These are phyloP conservation scores for Corticium candelabrum DNA, from an alignment of 37 sponge, comb jelly and placozoan species.

Conservation along the genomic window DNA sequence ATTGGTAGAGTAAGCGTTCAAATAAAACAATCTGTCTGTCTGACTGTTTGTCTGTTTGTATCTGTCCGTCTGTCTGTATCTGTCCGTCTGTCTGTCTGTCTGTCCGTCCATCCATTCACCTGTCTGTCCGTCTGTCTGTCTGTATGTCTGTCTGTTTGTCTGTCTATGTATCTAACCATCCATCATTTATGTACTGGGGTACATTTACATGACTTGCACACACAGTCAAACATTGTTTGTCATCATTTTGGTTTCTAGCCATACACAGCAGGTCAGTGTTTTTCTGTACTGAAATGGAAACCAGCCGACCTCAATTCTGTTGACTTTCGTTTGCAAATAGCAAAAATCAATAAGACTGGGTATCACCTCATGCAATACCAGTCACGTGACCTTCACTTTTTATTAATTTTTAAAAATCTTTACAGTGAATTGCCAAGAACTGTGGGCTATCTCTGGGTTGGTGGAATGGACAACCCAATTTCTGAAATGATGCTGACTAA, in stretches of 20 bases:
- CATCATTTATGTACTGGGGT: neutral
- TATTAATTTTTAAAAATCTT: too few species aligned
- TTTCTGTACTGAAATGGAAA: slow-evolving; percentile 87
- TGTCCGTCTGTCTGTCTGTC: too few species aligned
- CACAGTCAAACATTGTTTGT: neutral
- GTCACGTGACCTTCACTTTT: neutral
- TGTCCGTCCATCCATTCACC: too few species aligned
- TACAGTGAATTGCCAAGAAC: slow-evolving; percentile 44
- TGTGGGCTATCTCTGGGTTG: slow-evolving; percentile 65
- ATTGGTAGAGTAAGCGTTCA: too few species aligned
- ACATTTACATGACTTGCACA: neutral
- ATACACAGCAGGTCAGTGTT: slow-evolving; percentile 62
- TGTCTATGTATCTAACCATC: neutral
- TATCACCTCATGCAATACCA: slow-evolving; percentile 1
- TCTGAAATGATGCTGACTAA: slow-evolving; percentile 46
- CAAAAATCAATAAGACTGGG: slow-evolving; percentile 38
- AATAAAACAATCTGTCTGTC: too few species aligned
- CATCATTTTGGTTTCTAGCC: slow-evolving; percentile 26
- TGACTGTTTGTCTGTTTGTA: too few species aligned
- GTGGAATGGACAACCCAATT: slow-evolving; percentile 36
- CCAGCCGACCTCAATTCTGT: slow-evolving; percentile 86
- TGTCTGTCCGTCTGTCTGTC: too few species aligned
- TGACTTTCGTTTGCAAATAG: slow-evolving; percentile 77
- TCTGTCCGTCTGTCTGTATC: too few species aligned
- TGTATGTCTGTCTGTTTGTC: too few species aligned